These are phyloP conservation scores for Himalopsyche anomala DNA, from an alignment of 2,888 invertebrate genomes.

Conservation along the genomic window DNA sequence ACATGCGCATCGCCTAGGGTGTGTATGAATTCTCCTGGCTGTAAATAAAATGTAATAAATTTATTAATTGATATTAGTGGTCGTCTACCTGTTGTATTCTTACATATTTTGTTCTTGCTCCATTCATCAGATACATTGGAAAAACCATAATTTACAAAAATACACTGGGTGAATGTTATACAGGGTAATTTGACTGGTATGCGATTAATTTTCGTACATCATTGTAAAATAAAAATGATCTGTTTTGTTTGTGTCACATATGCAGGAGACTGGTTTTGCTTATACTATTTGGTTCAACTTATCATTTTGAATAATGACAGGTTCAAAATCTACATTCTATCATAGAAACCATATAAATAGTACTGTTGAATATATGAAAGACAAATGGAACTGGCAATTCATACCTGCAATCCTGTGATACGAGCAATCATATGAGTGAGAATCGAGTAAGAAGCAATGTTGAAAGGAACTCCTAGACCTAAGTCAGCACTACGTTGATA, in stretches of 20 bases:
- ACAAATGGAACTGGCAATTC: too few species aligned
- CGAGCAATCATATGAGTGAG: slow-evolving; percentile 97
- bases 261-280: background rate
- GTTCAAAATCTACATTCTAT: background rate
- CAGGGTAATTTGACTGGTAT: slow-evolving; percentile 49
- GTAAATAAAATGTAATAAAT: slow-evolving; percentile 67
- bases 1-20: slow-evolving; percentile 97
- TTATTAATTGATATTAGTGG: background rate
- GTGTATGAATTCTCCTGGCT: slow-evolving; percentile 96
- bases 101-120: too few species aligned
- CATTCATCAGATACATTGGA: too few species aligned
- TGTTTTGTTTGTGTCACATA: background rate
- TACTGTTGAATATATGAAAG: too few species aligned
- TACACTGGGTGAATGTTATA: slow-evolving; percentile 21
- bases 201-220: too few species aligned
- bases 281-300: background rate
- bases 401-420: slow-evolving; percentile 90
- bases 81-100: too few species aligned
- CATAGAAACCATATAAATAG: background rate
- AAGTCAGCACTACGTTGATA: slow-evolving; percentile 98
- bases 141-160: too few species aligned
- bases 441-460: slow-evolving; percentile 97
- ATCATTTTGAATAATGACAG: background rate
- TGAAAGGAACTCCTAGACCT: slow-evolving; percentile 99
- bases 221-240: background rate